phyloP scores from a whole-genome alignment of 2,797 vertebrate species.

The Chromobotia macracanthus region DNA sequence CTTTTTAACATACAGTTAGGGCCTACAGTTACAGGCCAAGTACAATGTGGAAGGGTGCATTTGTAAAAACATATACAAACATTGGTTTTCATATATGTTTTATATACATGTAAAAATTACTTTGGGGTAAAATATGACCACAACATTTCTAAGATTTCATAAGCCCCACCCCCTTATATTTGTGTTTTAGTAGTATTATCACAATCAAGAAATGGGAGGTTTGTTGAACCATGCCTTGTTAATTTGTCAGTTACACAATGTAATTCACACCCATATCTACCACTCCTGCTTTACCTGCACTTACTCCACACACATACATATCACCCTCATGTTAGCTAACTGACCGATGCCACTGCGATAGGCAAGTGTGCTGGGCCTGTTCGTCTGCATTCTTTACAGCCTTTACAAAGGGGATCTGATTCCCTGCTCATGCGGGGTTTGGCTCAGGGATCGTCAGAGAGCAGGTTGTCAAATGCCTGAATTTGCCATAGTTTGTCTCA shows the following conservation, averaged over 20 bases:
- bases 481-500: slow-evolving; percentile 18
- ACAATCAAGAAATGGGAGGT: background rate
- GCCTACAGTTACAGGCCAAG: too few relatives aligned
- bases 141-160: too few relatives aligned
- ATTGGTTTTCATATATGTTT: too few relatives aligned
- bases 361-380: background rate
- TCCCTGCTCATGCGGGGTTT: background rate
- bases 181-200: too few relatives aligned
- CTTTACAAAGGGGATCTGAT: background rate
- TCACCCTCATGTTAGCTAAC: slow-evolving; percentile 3
- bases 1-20: too few relatives aligned
- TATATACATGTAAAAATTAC: too few relatives aligned
- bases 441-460: slow-evolving; percentile 8
- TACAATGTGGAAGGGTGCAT: too few relatives aligned
- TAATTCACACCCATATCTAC: slow-evolving; percentile 33
- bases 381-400: slow-evolving; percentile 24
- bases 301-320: background rate
- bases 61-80: too few relatives aligned
- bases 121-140: too few relatives aligned
- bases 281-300: slow-evolving; percentile 4
- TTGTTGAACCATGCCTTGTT: background rate
- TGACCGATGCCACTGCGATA: slow-evolving; percentile 24
- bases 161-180: too few relatives aligned
- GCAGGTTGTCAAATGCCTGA: slow-evolving; percentile 14
- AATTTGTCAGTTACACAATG: slow-evolving; percentile 5